Conservation (phyloP, 35 echinoderm and acorn worm genomes). For the Amphiura filiformis region DNA sequence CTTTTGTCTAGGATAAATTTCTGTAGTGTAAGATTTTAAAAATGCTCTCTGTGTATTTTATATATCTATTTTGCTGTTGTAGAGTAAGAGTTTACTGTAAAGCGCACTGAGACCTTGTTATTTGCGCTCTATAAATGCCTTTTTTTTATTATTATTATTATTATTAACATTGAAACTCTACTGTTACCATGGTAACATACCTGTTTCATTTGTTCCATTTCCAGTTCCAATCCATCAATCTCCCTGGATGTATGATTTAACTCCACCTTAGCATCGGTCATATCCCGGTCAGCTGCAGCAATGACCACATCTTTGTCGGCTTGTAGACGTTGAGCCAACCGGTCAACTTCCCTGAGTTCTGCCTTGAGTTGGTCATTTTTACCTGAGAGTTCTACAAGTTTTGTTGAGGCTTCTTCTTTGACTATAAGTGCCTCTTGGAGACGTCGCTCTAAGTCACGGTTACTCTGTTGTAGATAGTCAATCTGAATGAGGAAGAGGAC, state of each 20-base stretch:
- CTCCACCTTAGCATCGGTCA: constrained; percentile 74
- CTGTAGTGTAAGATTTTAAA: too few relatives aligned
- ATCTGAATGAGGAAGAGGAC: constrained; percentile 49
- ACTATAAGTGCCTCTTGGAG: constrained; percentile 46
- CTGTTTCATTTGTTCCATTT: constrained; percentile 82
- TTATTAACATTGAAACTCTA: too few relatives aligned
- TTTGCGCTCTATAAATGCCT: too few relatives aligned
- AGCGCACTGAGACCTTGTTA: too few relatives aligned
- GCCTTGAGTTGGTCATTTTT: constrained; percentile 75
- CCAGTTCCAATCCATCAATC: constrained; percentile 59
- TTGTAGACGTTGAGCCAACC: constrained; percentile 82
- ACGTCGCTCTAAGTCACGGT: constrained; percentile 73
- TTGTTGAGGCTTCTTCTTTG: constrained; percentile 47
- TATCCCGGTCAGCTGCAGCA: constrained; percentile 66
- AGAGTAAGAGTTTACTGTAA: too few relatives aligned
- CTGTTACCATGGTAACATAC: constrained; percentile 51
- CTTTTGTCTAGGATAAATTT: too few relatives aligned
- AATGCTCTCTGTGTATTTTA: too few relatives aligned
- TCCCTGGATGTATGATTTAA: constrained; percentile 62
- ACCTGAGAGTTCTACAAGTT: constrained; percentile 47
- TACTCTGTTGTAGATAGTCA: constrained; percentile 91
- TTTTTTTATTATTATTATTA: too few relatives aligned
- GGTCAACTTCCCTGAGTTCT: constrained; percentile 80
- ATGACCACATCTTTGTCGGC: constrained; percentile 77
- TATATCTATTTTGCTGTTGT: too few relatives aligned